These are phyloP conservation scores for Neopipo cinnamomea DNA, from an alignment of 2,113 vertebrate species.

Conservation along the genomic window DNA sequence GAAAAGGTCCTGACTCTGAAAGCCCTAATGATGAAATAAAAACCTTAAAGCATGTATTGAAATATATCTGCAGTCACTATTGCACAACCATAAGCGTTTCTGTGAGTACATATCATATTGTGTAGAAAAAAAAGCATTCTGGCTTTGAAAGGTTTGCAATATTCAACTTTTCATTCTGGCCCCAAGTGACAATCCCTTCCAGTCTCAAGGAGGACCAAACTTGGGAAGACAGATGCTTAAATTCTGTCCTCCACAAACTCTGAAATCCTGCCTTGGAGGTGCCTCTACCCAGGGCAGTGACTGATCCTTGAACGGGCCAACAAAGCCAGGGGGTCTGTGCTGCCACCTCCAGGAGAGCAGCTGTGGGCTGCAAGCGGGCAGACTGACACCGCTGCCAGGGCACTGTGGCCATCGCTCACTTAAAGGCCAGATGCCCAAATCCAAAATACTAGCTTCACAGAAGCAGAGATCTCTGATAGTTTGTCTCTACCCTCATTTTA, in stretches of 20 bases:
- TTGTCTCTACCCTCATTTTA: background rate
- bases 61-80: background rate
- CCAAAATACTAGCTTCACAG: background rate
- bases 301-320: no score
- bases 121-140: background rate
- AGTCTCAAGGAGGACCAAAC: background rate
- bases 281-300: background rate
- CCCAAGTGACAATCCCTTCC: background rate
- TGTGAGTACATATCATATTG: background rate
- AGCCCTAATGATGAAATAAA: background rate
- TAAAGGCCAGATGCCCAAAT: background rate
- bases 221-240: background rate
- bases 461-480: background rate
- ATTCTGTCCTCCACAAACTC: background rate
- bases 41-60: background rate
- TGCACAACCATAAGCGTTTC: background rate
- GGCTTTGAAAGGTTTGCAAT: background rate
- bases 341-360: background rate
- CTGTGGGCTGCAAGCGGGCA: background rate
- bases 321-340: rapidly evolving
- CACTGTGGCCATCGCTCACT: background rate
- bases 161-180: background rate
- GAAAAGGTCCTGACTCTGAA: background rate
- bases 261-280: background rate
- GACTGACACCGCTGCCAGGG: background rate